A percentile compares a stretch with the other conserved stretches of the same genome.
Conservation (phyloP, 2,797 vertebrate genomes). For the Eulemur mongoz region DNA sequence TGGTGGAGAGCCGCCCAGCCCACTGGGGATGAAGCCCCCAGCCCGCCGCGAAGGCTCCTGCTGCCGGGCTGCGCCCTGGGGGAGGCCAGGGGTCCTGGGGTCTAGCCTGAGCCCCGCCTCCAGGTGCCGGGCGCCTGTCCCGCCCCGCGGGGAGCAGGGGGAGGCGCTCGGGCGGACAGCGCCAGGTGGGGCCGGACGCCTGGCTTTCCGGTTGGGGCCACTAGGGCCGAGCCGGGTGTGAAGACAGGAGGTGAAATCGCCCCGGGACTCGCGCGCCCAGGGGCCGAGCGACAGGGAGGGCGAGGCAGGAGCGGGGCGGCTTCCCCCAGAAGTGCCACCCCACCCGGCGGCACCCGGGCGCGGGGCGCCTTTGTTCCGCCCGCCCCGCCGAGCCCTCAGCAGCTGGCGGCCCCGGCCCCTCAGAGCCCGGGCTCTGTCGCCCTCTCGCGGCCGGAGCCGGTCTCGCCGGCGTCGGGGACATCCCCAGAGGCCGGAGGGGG, state of each 20-base stretch:
- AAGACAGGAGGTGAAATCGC: not conserved
- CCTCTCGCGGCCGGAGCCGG: not conserved
- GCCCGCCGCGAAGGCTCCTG: accelerated
- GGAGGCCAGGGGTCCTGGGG: not conserved
- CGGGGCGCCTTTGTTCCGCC: not conserved
- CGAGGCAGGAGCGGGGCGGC: not conserved
- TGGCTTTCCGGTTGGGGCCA: not conserved
- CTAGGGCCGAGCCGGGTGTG: accelerated
- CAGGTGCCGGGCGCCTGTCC: not conserved
- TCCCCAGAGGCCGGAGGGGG: not conserved
- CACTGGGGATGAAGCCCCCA: too few relatives aligned
- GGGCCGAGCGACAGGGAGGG: not conserved
- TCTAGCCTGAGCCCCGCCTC: not conserved
- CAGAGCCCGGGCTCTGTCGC: not conserved
- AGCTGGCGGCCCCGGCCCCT: accelerated
- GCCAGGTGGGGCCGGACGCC: not conserved
- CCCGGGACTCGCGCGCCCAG: not conserved
- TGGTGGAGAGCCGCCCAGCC: not conserved
- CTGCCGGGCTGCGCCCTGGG: not conserved
- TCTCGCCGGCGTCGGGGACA: not conserved
- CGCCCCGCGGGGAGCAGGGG: not conserved
- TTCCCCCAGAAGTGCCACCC: accelerated
- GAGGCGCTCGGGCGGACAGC: not conserved
- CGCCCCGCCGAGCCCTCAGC: accelerated
- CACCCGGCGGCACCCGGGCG: accelerated